Evolutionary conservation across 2,888 invertebrate species (phyloP).

Genomic region (Macrophya alboannulata): DNA sequence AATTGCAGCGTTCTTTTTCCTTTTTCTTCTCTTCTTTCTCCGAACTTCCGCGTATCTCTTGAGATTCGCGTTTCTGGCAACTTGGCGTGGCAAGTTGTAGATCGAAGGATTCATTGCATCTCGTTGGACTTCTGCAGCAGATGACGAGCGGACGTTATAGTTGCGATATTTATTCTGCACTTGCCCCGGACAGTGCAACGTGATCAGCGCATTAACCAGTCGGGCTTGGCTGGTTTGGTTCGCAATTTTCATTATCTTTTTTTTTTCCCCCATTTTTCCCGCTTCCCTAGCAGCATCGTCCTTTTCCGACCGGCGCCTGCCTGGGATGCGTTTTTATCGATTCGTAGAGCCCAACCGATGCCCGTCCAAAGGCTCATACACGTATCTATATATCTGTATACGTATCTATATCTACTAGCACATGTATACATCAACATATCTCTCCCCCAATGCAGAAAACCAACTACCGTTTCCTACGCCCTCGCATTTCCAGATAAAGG

Average conservation of each 20-base stretch:
- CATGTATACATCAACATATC: constrained; percentile 67
- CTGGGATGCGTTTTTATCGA: constrained; percentile 81
- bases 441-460: constrained; percentile 63
- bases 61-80: background rate
- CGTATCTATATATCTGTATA: constrained; percentile 62
- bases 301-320: constrained; percentile 77
- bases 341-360: constrained; percentile 76
- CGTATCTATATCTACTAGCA: background rate
- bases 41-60: background rate
- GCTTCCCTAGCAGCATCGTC: constrained; percentile 63
- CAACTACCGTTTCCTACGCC: constrained; percentile 68
- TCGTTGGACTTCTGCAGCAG: background rate
- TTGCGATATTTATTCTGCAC: constrained; percentile 67
- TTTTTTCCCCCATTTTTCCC: constrained; percentile 63
- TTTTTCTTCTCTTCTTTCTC: background rate
- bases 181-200: constrained; percentile 72
- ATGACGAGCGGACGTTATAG: constrained; percentile 8
- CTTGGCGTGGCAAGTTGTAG: background rate
- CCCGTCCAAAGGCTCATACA: constrained; percentile 71
- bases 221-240: constrained; percentile 60
- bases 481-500: constrained; percentile 36
- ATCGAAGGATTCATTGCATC: background rate
- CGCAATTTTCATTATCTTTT: constrained; percentile 72
- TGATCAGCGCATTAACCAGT: constrained; percentile 80
- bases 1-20: background rate